Base-by-base conservation (phyloP, 1,140 invertebrate species). In the Triops cancriformis region DNA sequence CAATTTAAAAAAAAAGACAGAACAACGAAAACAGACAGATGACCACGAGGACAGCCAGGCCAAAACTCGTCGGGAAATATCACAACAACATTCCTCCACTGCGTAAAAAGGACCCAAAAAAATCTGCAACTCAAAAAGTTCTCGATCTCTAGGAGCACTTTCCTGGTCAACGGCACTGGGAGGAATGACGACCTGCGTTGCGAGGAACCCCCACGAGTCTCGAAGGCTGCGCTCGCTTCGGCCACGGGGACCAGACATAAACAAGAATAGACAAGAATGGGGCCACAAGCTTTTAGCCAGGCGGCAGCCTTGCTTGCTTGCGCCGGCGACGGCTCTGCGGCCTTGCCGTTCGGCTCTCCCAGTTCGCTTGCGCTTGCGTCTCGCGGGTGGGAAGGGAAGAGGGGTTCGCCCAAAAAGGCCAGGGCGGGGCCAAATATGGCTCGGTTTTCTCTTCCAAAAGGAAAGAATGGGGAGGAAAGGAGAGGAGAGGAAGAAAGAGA, bases 271-370 rank as follows among this genome's bases (percentile, higher is more conserved):
- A 64, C 51, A 64, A 64, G 51, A 64, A 64, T 64, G 51, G 51
- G 51, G 51, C 51, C 51, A 64, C 51, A 64, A 3, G 51, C 51
- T 64, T 18, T 18, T n/a, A 14, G 51, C 51, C 6, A 23, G 18
- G 18, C n/a, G 51, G 51, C 51, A 64, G 51, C 51, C 51, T 64
- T 64, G 51, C 51, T 23, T 64, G 51, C 51, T 37, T 7, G 31
- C 31, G 31, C 31, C 31, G 31, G 31, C 31, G 31, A 23, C 51
- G 51, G 14, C 51, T n/a, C 18, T 64, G 23, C 23, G 51, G 51
- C 51, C 51, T 64, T 64, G 51, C 51, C 51, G 51, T 64, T 64
- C 51, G 51, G 18, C 51, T 23, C 51, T 64, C 51, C 51, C 51
- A 5, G 45, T 51, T 14, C 45, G 12, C 45, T 23, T 23, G 45